phyloP scores from a whole-genome alignment of 2,797 vertebrate genomes.

The Eidolon dupreanum region DNA sequence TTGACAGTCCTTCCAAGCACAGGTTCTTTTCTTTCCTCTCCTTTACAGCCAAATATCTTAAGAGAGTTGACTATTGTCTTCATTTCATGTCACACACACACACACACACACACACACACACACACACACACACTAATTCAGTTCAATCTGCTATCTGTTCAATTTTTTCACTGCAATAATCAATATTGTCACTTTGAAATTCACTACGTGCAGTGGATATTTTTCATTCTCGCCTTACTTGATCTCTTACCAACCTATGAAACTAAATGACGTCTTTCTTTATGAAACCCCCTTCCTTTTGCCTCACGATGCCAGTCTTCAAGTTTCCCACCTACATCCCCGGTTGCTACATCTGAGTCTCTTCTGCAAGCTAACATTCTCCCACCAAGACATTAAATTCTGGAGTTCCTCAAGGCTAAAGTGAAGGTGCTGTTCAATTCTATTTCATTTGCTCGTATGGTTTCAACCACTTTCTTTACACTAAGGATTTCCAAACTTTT shows the following conservation, averaged over 20 bases:
- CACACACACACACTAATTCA: neutral
- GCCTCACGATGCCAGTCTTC: neutral
- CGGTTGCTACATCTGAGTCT: neutral
- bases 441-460: neutral
- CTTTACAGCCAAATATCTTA: neutral
- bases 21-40: neutral
- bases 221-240: neutral
- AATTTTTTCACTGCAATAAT: neutral
- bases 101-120: neutral
- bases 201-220: neutral
- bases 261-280: neutral
- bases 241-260: neutral
- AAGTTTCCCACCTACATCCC: neutral
- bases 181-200: neutral
- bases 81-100: neutral
- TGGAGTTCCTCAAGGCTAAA: neutral
- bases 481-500: neutral
- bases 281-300: neutral
- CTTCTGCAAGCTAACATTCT: neutral
- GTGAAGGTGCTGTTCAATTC: neutral
- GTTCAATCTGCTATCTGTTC: neutral
- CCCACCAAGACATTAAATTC: neutral
- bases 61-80: neutral
- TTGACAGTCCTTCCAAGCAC: neutral
- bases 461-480: neutral